These are phyloP conservation scores for Microcebus tavaratra DNA, from an alignment of 2,113 vertebrate genomes.

Conservation along the genomic window DNA sequence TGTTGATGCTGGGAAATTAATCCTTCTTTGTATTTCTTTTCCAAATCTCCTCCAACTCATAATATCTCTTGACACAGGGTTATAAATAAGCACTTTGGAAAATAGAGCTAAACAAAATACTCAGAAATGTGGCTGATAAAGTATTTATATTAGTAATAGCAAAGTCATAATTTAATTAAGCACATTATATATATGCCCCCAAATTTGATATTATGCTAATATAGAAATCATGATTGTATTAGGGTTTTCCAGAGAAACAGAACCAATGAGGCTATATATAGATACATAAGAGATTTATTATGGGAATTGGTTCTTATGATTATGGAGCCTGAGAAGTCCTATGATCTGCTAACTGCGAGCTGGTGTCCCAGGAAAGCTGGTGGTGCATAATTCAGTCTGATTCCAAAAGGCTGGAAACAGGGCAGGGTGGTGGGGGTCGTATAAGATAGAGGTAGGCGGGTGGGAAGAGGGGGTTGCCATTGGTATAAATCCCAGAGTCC, in stretches of 20 bases:
- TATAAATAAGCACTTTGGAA: not conserved
- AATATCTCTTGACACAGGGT: not conserved
- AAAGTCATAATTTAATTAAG: slow-evolving; percentile 31
- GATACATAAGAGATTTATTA: not conserved
- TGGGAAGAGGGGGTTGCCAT: too few species aligned
- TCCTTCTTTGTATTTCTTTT: slow-evolving; percentile 1
- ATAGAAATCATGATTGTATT: not conserved
- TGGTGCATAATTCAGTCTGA: not conserved
- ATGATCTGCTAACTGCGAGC: not conserved
- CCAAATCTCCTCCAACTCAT: not conserved
- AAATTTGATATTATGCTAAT: slow-evolving; percentile 6
- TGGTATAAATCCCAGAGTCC: not conserved
- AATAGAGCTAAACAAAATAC: slow-evolving; percentile 31
- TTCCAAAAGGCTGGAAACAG: not conserved
- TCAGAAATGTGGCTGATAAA: not conserved
- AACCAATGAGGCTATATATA: not conserved
- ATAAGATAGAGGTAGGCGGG: too few species aligned
- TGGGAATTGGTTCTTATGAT: not conserved
- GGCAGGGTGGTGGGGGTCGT: rapidly evolving
- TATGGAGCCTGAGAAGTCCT: not conserved
- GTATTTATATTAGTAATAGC: not conserved
- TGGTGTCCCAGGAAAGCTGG: not conserved
- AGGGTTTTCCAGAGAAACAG: not conserved
- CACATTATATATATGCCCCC: not conserved
- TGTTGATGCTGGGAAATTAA: not conserved